Conservation (phyloP, 1,140 invertebrate genomes). For the Drosophila lacertosa region DNA sequence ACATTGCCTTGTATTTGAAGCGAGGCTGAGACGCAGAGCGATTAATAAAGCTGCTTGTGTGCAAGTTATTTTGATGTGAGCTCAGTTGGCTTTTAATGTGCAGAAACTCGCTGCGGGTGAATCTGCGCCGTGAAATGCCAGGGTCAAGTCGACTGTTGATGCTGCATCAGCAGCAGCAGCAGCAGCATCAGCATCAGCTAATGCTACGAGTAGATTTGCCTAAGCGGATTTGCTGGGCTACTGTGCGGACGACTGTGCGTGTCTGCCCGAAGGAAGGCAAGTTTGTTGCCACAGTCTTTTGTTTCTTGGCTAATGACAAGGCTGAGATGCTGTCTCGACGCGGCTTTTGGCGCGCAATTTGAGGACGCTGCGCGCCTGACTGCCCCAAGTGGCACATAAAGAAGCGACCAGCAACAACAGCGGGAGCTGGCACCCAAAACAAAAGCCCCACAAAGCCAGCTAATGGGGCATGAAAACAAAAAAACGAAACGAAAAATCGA, state of each 20-base stretch:
- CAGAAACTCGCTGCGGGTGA: no score
- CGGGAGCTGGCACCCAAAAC: constrained; percentile 35
- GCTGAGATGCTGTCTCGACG: constrained; percentile 15
- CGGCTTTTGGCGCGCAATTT: constrained; percentile 65
- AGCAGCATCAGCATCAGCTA: neutral
- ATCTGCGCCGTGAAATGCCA: constrained; percentile 19
- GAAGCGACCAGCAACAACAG: constrained; percentile 13
- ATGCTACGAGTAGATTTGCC: constrained; percentile 6
- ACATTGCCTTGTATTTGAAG: no score
- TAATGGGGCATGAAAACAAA: constrained; percentile 65
- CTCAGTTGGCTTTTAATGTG: no score
- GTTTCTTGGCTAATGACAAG: constrained; percentile 25
- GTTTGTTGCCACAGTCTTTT: constrained; percentile 36
- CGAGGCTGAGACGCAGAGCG: no score
- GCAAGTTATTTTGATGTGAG: no score
- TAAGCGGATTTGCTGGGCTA: no score
- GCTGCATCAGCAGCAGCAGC: neutral
- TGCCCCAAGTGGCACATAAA: constrained; percentile 69
- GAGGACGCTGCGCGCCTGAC: constrained; percentile 50
- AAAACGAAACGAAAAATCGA: no score
- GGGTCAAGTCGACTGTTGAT: constrained; percentile 7
- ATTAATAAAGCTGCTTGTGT: no score
- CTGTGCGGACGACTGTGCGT: no score
- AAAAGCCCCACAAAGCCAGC: constrained; percentile 49
- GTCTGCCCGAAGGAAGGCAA: constrained; percentile 23